Evolutionary conservation across 2,888 invertebrate species (phyloP).

Genomic region (Apamea crenata): DNA sequence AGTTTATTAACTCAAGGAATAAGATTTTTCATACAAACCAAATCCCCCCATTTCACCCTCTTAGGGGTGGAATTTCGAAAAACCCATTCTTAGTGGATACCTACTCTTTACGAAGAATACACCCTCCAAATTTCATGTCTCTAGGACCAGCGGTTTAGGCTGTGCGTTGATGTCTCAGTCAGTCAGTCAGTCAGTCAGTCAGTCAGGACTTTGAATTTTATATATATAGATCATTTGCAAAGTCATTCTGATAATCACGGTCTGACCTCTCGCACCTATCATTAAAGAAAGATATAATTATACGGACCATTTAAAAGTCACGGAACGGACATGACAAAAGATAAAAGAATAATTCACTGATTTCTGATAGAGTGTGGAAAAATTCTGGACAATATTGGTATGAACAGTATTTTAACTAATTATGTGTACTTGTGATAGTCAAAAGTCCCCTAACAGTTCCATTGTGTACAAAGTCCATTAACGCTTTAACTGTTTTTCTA

Average conservation of each 20-base stretch:
- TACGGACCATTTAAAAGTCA: slow-evolving; percentile 26
- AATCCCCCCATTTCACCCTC: too few relatives aligned
- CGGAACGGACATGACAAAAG: slow-evolving; percentile 1
- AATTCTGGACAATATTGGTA: neutral
- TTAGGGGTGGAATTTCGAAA: too few relatives aligned
- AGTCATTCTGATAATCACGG: slow-evolving; percentile 12
- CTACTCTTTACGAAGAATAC: too few relatives aligned
- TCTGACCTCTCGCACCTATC: slow-evolving; percentile 36
- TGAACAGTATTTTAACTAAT: slow-evolving; percentile 20
- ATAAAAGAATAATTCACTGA: slow-evolving; percentile 23
- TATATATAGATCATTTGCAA: slow-evolving; percentile 20
- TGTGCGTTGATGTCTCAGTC: too few relatives aligned
- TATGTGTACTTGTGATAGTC: slow-evolving; percentile 33
- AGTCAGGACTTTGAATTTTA: too few relatives aligned
- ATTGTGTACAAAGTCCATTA: slow-evolving; percentile 43
- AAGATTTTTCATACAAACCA: too few relatives aligned
- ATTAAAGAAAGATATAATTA: slow-evolving; percentile 30
- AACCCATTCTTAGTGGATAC: too few relatives aligned
- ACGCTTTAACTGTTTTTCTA: slow-evolving; percentile 47
- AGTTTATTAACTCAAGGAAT: too few relatives aligned
- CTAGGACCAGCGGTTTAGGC: too few relatives aligned
- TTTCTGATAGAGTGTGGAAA: slow-evolving; percentile 26
- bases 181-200: too few relatives aligned
- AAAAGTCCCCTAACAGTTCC: slow-evolving; percentile 41
- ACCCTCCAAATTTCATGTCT: too few relatives aligned